These are phyloP conservation scores for Gerris lacustris DNA, from an alignment of 2,888 invertebrate species.

Conservation along the genomic window DNA sequence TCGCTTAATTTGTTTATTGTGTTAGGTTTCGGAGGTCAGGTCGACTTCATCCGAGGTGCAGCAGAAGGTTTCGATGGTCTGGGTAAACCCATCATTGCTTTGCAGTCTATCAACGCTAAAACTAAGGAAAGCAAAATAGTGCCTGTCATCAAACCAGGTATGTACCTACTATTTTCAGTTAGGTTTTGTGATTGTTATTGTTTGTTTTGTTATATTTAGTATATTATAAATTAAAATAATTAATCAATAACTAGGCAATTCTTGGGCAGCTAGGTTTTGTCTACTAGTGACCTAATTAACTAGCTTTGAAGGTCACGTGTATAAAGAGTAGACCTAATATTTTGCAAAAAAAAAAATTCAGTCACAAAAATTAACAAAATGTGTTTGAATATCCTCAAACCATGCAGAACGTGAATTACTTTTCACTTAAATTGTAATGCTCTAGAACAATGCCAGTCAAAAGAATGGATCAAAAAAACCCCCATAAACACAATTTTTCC, in stretches of 20 bases:
- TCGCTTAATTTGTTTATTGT: constrained; percentile 25
- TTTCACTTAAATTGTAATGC: no score
- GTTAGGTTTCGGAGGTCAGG: constrained; percentile 48
- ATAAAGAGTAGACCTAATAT: no score
- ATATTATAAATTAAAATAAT: not conserved
- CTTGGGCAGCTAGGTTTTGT: no score
- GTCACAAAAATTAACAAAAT: no score
- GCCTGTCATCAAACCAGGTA: constrained; percentile 67
- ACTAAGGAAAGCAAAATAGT: constrained; percentile 51
- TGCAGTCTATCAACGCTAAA: constrained; percentile 58
- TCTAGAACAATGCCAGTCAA: no score
- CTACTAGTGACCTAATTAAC: no score
- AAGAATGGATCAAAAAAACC: no score
- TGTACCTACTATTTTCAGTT: constrained; percentile 23
- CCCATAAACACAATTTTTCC: no score
- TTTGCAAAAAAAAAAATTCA: no score
- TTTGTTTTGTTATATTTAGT: not conserved
- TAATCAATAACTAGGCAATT: not conserved
- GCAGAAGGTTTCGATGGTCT: constrained; percentile 69
- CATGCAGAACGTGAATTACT: no score
- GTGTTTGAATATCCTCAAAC: no score
- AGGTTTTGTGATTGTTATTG: constrained; percentile 4
- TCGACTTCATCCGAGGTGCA: constrained; percentile 86
- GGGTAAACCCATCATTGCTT: constrained; percentile 85
- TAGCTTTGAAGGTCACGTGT: no score